phyloP scores from a whole-genome alignment of 2,888 invertebrate species.

The Nineta flava region DNA sequence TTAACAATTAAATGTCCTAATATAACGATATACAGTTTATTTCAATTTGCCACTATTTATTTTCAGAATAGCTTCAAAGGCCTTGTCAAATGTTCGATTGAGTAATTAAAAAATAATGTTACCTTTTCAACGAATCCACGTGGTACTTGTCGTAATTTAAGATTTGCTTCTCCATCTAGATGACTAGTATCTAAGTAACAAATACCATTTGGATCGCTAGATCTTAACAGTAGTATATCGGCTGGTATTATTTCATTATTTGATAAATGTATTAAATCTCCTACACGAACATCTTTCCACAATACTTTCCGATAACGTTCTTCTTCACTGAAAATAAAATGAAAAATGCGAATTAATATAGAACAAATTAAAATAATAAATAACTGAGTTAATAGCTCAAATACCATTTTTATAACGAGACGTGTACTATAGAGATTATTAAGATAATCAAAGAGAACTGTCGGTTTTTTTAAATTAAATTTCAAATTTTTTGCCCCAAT shows the following conservation, averaged over 20 bases:
- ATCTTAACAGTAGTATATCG: constrained; percentile 76
- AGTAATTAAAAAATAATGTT: constrained; percentile 9
- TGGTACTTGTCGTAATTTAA: constrained; percentile 83
- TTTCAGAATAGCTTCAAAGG: too few species aligned
- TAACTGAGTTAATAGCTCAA: too few species aligned
- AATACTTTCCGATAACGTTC: constrained; percentile 69
- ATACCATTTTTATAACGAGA: not conserved
- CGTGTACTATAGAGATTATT: too few species aligned
- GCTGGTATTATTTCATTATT: constrained; percentile 96
- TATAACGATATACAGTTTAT: too few species aligned
- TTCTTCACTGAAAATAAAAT: constrained; percentile 43
- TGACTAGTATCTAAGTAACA: constrained; percentile 95
- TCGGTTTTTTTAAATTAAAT: too few species aligned
- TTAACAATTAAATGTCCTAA: too few species aligned
- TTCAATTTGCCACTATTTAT: too few species aligned
- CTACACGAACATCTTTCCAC: constrained; percentile 85
- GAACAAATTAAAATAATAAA: not conserved
- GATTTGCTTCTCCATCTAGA: constrained; percentile 89
- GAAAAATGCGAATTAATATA: constrained; percentile 5
- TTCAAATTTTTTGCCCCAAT: too few species aligned
- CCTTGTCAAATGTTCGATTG: too few species aligned
- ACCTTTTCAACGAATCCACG: constrained; percentile 59
- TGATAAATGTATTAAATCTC: constrained; percentile 87
- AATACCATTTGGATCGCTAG: constrained; percentile 74
- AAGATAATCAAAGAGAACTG: too few species aligned